phyloP scores from a whole-genome alignment of 2,797 vertebrate genomes.

The Orientallactaga sibirica region DNA sequence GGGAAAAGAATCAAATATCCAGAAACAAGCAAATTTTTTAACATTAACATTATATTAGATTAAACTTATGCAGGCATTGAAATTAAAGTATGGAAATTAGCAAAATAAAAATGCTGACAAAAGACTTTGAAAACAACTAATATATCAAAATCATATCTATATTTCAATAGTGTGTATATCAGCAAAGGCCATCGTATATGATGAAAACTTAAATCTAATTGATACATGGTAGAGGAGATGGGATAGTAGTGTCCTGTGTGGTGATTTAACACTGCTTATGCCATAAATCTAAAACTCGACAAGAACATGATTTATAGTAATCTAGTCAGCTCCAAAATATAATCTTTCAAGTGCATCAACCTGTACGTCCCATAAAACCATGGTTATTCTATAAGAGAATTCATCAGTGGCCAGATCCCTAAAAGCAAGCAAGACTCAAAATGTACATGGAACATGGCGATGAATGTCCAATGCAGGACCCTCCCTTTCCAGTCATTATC shows the following conservation, averaged over 20 bases:
- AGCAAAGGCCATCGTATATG: background rate
- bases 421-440: background rate
- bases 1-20: background rate
- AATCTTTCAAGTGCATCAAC: background rate
- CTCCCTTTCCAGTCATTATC: background rate
- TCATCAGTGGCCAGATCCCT: background rate
- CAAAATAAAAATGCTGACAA: slow-evolving; percentile 24
- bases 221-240: background rate
- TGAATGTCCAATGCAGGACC: background rate
- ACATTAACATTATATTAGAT: slow-evolving; percentile 51
- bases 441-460: background rate
- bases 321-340: slow-evolving; percentile 11
- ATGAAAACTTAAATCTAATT: background rate
- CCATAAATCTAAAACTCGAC: background rate
- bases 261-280: background rate
- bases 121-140: slow-evolving; percentile 32
- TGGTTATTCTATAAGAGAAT: background rate
- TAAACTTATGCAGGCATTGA: slow-evolving; percentile 36
- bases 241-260: background rate
- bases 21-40: slow-evolving; percentile 36
- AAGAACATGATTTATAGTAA: slow-evolving; percentile 18
- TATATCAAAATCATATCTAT: background rate
- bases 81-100: slow-evolving; percentile 55
- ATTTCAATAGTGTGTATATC: background rate
- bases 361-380: background rate